These are phyloP conservation scores for Listrodromus nycthemerus DNA, from an alignment of 2,888 invertebrate species.

Conservation along the genomic window DNA sequence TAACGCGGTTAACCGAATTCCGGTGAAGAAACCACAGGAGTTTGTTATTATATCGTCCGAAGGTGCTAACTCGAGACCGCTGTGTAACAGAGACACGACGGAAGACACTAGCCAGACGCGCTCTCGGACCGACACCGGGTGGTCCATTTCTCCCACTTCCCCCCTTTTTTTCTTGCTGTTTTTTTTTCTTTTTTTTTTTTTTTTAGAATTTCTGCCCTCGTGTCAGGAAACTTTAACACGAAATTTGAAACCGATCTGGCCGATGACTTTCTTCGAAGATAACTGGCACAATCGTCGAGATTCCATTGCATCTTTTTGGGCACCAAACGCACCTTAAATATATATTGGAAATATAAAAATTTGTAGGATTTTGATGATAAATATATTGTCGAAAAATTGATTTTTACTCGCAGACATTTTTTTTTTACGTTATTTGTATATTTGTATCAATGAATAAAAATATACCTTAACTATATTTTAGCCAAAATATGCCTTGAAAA, in stretches of 20 bases:
- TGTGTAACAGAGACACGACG: constrained; percentile 10
- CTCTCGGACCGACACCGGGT: constrained; percentile 27
- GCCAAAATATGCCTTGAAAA: no score
- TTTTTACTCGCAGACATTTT: background rate
- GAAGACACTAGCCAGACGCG: constrained; percentile 59
- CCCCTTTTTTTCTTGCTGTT: background rate
- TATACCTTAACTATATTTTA: no score
- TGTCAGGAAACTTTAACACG: constrained; percentile 13
- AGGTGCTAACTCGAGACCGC: constrained; percentile 17
- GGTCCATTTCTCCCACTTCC: constrained; percentile 17
- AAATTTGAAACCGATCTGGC: background rate
- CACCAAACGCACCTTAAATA: background rate
- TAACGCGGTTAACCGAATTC: constrained; percentile 37
- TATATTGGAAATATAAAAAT: background rate
- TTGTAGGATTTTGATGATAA: background rate
- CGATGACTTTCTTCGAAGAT: background rate
- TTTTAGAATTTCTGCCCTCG: constrained; percentile 1
- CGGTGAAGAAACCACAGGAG: constrained; percentile 13
- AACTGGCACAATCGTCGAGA: background rate
- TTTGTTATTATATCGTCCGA: constrained; percentile 45
- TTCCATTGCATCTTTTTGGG: background rate
- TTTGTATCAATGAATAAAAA: background rate
- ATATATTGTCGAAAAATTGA: no score
- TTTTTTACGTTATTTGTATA: background rate
- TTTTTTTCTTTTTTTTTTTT: background rate